Base-by-base conservation (phyloP, 2,113 vertebrate species). In the Gambusia holbrooki region DNA sequence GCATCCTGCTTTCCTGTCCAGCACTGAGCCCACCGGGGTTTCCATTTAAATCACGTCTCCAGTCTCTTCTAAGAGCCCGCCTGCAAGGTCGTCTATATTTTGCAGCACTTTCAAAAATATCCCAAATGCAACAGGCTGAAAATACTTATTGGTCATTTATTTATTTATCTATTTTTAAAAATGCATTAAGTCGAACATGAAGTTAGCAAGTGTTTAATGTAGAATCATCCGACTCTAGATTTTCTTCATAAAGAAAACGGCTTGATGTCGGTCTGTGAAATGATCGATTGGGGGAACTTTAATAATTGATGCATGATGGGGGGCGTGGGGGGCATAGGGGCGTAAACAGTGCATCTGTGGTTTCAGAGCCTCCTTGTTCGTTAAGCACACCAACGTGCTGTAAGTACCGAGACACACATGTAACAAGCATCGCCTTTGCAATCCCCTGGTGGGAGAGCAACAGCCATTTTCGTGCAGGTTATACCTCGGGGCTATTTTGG, bases 251-350 rank as follows among this genome's bases (percentile, higher is more conserved):
- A 79, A 86, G 83, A 91, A 37, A 82, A 84, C 80, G 87, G 85
- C 85, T 90, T 92, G 90, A 92, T 89, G 85, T 92, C 91, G 88
- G 88, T 90, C 83, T 73, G 90, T 83, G 81, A 92, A 92, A 91
- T 93, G 90, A 94, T 95, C 94, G 92, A 95, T 95, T 84, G 76
- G 64, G 72, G 76, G 66, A 71, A 84, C 90, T 87, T 95, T 92
- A 95, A 95, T 95, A 95, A 95, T 95, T 94, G 93, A 95, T 95
- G 90, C 76, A 82, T 81, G 78, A 85, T n/a, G n/a, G 33, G 77
- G 85, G 90, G 87, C 89, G 84, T 83, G 29, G 89, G 15, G 84
- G 82, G 48, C 87, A 91, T 84, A 72, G 84, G 74, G 64, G 51
- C 22, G 88, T 92, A 92, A 93, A 91, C 87, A 86, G 82, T 89